These are phyloP conservation scores for Trichopria drosophilae DNA, from an alignment of 2,888 invertebrate genomes.

Conservation along the genomic window DNA sequence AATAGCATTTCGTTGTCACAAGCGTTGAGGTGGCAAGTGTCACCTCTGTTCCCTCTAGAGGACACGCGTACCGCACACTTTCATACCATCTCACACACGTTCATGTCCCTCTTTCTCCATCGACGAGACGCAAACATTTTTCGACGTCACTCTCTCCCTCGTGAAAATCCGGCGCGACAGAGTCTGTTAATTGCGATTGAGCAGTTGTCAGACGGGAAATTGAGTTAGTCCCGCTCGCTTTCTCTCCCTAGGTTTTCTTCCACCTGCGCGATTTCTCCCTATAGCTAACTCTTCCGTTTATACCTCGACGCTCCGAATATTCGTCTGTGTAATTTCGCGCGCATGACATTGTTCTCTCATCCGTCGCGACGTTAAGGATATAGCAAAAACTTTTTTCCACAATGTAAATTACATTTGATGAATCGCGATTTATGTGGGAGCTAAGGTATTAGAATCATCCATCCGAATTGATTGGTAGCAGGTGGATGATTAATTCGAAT, in stretches of 20 bases:
- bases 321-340: too few relatives aligned
- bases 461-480: too few relatives aligned
- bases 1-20: constrained; percentile 26
- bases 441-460: too few relatives aligned
- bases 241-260: constrained; percentile 28
- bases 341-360: too few relatives aligned
- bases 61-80: constrained; percentile 30
- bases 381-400: background rate
- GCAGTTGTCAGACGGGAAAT: constrained; percentile 47
- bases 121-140: too few relatives aligned
- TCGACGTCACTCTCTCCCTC: constrained; percentile 1
- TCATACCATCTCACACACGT: constrained; percentile 37
- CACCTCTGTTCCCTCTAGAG: constrained; percentile 11
- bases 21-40: background rate
- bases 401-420: background rate
- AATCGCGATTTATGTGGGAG: too few relatives aligned
- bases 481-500: too few relatives aligned
- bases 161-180: constrained; percentile 28
- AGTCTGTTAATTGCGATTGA: constrained; percentile 50
- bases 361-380: too few relatives aligned
- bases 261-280: constrained; percentile 12
- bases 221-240: constrained; percentile 42
- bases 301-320: background rate
- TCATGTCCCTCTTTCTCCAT: constrained; percentile 29
- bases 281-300: constrained; percentile 1